These are phyloP conservation scores for Atethmia centrago DNA, from an alignment of 2,888 invertebrate genomes.

Conservation along the genomic window DNA sequence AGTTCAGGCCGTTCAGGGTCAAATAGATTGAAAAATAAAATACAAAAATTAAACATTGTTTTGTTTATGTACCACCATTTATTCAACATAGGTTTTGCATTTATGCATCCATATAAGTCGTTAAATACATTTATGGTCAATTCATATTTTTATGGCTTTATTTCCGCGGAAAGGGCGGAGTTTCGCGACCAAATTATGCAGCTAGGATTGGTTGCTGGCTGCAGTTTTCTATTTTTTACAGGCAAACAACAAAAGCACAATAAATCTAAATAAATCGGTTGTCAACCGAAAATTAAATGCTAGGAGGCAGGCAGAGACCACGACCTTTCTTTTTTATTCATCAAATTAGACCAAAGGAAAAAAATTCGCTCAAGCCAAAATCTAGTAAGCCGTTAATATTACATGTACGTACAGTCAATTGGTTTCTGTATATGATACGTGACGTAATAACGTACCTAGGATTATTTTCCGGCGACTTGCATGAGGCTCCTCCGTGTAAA, in stretches of 20 bases:
- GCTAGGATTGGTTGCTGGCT: not conserved
- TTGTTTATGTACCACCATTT: not conserved
- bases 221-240: not conserved
- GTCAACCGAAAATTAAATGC: not conserved
- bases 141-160: not conserved
- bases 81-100: not conserved
- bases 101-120: too few species aligned
- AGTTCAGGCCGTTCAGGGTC: conserved; percentile 28
- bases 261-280: not conserved
- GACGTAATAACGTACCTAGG: conserved; percentile 92
- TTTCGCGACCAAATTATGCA: not conserved
- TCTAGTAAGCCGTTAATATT: conserved; percentile 24
- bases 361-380: not conserved
- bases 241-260: not conserved
- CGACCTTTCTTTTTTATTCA: conserved; percentile 10
- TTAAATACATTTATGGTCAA: not conserved
- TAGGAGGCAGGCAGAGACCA: not conserved
- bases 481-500: conserved; percentile 99
- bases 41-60: not conserved
- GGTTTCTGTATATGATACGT: conserved; percentile 58
- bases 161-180: not conserved
- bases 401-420: conserved; percentile 22
- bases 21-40: not conserved
- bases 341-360: conserved; percentile 1
- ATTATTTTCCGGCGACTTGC: conserved; percentile 98